Evolutionary conservation across 1,140 invertebrate species (phyloP).

Genomic region (Leucophenga varia): DNA sequence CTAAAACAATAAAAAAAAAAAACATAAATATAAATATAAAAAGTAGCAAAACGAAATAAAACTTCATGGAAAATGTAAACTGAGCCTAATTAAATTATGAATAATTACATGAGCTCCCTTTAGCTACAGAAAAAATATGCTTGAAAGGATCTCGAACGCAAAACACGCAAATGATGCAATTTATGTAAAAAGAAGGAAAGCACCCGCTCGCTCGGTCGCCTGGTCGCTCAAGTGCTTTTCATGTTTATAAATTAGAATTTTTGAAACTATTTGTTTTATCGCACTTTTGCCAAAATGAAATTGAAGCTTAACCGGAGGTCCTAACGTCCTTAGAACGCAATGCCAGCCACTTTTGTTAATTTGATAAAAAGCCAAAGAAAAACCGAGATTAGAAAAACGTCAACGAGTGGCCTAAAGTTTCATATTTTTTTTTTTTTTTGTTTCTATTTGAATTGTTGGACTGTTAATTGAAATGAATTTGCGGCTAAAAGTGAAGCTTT

Average conservation of each 20-base stretch:
- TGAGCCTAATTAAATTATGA: slow-evolving; percentile 56
- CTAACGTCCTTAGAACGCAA: too few relatives aligned
- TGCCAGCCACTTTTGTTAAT: slow-evolving; percentile 53
- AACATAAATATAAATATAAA: slow-evolving; percentile 22
- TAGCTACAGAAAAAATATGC: slow-evolving; percentile 21
- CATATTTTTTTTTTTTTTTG: too few relatives aligned
- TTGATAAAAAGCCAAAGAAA: slow-evolving; percentile 51
- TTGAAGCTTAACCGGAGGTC: too few relatives aligned
- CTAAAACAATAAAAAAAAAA: slow-evolving; percentile 33
- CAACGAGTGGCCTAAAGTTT: slow-evolving; percentile 27
- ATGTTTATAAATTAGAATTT: slow-evolving; percentile 1
- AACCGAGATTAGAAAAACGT: slow-evolving; percentile 40
- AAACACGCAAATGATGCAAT: slow-evolving; percentile 51
- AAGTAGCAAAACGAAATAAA: slow-evolving; percentile 15
- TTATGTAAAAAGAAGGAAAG: slow-evolving; percentile 15
- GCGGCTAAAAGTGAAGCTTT: slow-evolving; percentile 10
- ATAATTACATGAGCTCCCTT: slow-evolving; percentile 36
- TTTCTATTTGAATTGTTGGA: too few relatives aligned
- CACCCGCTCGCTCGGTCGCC: background rate
- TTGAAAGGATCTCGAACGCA: slow-evolving; percentile 23
- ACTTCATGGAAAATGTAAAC: slow-evolving; percentile 41
- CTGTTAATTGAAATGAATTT: slow-evolving; percentile 34
- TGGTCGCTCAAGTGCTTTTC: background rate
- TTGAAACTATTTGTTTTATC: slow-evolving; percentile 51
- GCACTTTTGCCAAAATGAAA: slow-evolving; percentile 53